Conservation (phyloP, 1,140 invertebrate genomes). For the Danaus melanippus region DNA sequence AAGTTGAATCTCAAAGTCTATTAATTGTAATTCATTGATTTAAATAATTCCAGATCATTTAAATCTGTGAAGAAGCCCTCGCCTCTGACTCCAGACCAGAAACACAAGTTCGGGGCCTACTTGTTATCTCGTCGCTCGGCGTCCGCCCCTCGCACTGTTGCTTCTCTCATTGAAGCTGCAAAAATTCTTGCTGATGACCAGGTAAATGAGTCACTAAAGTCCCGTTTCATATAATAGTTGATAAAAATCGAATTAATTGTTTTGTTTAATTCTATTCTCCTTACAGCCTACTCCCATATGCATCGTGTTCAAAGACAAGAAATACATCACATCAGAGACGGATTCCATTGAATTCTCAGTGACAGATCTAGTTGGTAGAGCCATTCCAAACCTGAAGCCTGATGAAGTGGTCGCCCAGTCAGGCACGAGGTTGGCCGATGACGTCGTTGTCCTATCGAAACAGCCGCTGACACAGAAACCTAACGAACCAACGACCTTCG, state of each 20-base stretch:
- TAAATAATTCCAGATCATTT: slow-evolving; percentile 75
- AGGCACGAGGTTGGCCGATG: slow-evolving; percentile 81
- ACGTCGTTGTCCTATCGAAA: slow-evolving; percentile 82
- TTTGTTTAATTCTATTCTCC: slow-evolving; percentile 1
- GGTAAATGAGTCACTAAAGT: slow-evolving; percentile 28
- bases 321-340: slow-evolving; percentile 79
- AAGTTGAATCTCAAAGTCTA: too few relatives aligned
- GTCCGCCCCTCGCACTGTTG: slow-evolving; percentile 86
- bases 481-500: slow-evolving; percentile 80
- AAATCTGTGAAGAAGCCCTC: slow-evolving; percentile 79
- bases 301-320: slow-evolving; percentile 82
- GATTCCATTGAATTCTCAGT: slow-evolving; percentile 84
- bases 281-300: slow-evolving; percentile 77
- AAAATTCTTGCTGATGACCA: slow-evolving; percentile 74
- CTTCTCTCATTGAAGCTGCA: slow-evolving; percentile 85
- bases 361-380: slow-evolving; percentile 87
- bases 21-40: too few relatives aligned
- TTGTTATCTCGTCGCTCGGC: slow-evolving; percentile 92
- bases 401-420: slow-evolving; percentile 83
- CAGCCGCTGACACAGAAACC: slow-evolving; percentile 65
- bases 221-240: neutral
- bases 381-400: slow-evolving; percentile 73
- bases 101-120: slow-evolving; percentile 93
- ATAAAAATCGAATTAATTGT: neutral
- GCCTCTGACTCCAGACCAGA: slow-evolving; percentile 83